Conservation (phyloP, 2,888 invertebrate species). For the Saturnia japonica region DNA sequence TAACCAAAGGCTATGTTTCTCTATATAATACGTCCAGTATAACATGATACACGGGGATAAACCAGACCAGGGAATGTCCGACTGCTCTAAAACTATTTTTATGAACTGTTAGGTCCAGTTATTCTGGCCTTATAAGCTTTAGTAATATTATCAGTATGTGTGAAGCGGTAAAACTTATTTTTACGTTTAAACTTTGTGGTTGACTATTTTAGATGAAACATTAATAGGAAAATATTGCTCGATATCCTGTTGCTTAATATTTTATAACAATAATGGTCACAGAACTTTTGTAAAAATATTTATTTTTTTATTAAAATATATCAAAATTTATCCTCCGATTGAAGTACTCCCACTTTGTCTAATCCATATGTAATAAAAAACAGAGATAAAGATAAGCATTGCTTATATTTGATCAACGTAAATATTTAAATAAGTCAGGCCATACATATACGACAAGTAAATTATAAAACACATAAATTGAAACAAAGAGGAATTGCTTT, state of each 20-base stretch:
- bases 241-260: background rate
- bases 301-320: too few species aligned
- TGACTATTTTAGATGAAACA: slow-evolving; percentile 8
- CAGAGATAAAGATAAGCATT: too few species aligned
- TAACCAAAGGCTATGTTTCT: slow-evolving; percentile 9
- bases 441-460: too few species aligned
- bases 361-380: too few species aligned
- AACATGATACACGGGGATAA: slow-evolving; percentile 30
- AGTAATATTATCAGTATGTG: slow-evolving; percentile 41
- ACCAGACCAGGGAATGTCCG: slow-evolving; percentile 21
- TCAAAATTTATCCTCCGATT: too few species aligned
- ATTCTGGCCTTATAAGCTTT: slow-evolving; percentile 31
- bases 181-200: slow-evolving; percentile 14
- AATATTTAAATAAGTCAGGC: too few species aligned
- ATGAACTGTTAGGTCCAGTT: slow-evolving; percentile 28
- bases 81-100: slow-evolving; percentile 28
- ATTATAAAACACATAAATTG: background rate
- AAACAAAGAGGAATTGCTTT: background rate
- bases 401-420: too few species aligned
- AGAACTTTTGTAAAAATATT: too few species aligned
- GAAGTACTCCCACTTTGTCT: too few species aligned
- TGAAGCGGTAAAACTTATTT: slow-evolving; percentile 40
- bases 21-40: slow-evolving; percentile 35
- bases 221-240: background rate
- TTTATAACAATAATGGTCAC: background rate